Conservation (phyloP, 2,113 vertebrate species). For the Baryphthengus martii region DNA sequence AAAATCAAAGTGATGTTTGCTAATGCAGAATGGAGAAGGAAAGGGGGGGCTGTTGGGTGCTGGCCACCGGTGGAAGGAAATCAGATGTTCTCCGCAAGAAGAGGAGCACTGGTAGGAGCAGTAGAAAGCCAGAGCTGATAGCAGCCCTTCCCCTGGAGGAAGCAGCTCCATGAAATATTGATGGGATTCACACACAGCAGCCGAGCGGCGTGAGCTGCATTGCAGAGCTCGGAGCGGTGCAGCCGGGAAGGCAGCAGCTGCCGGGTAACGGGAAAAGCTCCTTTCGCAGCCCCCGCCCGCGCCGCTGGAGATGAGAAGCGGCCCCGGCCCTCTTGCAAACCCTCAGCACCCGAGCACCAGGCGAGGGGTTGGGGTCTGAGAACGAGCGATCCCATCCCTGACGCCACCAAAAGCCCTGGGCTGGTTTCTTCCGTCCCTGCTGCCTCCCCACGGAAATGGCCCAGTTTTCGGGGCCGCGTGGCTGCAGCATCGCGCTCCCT, state of each 20-base stretch:
- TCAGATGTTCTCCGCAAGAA: neutral
- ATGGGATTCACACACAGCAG: conserved; percentile 54
- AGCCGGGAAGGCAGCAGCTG: neutral
- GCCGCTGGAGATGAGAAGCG: rapidly evolving
- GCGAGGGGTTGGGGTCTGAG: neutral
- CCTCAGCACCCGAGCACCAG: neutral
- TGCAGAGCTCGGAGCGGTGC: conserved; percentile 33
- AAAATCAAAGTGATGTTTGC: neutral
- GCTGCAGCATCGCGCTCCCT: neutral
- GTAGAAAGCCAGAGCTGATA: conserved; percentile 10
- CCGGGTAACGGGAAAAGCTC: neutral
- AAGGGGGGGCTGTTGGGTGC: neutral
- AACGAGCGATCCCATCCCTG: rapidly evolving
- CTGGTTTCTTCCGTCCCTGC: rapidly evolving
- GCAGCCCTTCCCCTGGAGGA: conserved; percentile 56
- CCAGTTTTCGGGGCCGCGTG: neutral
- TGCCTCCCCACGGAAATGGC: neutral
- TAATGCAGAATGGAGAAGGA: rapidly evolving
- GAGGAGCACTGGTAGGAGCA: neutral
- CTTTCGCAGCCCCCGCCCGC: neutral
- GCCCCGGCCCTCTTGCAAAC: neutral
- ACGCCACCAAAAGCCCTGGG: neutral
- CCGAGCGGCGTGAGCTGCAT: conserved; percentile 36
- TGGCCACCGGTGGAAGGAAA: neutral
- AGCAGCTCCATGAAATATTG: conserved; percentile 67